Conservation (phyloP, 2,888 invertebrate genomes). For the Pinctada fucata region DNA sequence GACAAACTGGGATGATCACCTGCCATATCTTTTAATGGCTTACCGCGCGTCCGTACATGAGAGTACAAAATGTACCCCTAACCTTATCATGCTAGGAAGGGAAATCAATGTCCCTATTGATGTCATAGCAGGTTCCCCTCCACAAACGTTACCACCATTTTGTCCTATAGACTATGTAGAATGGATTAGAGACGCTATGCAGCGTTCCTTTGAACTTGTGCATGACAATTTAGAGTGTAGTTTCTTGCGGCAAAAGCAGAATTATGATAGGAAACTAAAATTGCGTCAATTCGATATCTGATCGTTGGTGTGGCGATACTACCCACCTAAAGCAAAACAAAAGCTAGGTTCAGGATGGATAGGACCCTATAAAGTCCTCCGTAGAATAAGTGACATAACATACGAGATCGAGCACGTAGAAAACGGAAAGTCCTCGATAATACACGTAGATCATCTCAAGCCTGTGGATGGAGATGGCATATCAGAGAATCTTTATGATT, state of each 20-base stretch:
- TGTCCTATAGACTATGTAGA: slow-evolving; percentile 16
- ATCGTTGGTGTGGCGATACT: slow-evolving; percentile 5
- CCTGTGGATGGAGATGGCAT: too few relatives aligned
- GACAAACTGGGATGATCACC: slow-evolving; percentile 43
- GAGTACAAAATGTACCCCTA: slow-evolving; percentile 41
- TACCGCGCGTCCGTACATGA: slow-evolving; percentile 37
- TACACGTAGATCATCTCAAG: not conserved
- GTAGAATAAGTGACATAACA: slow-evolving; percentile 6
- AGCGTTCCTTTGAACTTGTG: slow-evolving; percentile 2
- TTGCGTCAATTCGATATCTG: slow-evolving; percentile 6
- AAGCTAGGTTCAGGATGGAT: too few relatives aligned
- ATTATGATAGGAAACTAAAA: slow-evolving; percentile 22
- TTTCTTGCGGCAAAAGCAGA: slow-evolving; percentile 12
- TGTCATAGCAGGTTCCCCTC: slow-evolving; percentile 25
- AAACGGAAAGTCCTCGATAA: not conserved
- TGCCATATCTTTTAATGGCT: slow-evolving; percentile 42
- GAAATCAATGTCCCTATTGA: slow-evolving; percentile 43
- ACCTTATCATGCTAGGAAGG: slow-evolving; percentile 39
- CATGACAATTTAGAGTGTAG: slow-evolving; percentile 20
- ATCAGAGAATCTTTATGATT: too few relatives aligned
- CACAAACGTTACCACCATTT: too few relatives aligned
- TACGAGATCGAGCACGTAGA: slow-evolving; percentile 20
- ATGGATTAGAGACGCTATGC: slow-evolving; percentile 14
- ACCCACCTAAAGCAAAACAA: slow-evolving; percentile 20
- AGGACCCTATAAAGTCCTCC: too few relatives aligned